phyloP scores from a whole-genome alignment of 2,797 vertebrate genomes.

The Phrynocephalus guinanensis region DNA sequence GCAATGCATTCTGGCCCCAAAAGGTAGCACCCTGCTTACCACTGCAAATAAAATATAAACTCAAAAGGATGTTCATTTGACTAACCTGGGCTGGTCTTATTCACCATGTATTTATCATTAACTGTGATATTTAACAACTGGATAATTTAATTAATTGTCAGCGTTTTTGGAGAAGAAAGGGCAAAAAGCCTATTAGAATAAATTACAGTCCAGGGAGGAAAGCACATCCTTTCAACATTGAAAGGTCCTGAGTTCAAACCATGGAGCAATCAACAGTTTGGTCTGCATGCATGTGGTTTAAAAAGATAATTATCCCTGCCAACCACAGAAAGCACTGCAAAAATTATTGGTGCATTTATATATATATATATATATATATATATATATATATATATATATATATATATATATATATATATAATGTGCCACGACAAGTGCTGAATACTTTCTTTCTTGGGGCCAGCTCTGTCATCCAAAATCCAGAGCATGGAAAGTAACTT shows the following conservation, averaged over 20 bases:
- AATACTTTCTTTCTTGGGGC: not conserved
- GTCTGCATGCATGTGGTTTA: not conserved
- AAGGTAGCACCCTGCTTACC: conserved; percentile 15
- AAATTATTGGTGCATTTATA: not conserved
- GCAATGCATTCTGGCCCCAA: conserved; percentile 6
- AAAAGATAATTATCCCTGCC: not conserved
- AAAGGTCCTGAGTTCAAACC: not conserved
- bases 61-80: not conserved
- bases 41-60: not conserved
- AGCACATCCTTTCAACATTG: not conserved
- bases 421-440: not conserved
- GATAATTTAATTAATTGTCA: conserved; percentile 9
- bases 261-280: not conserved
- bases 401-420: not conserved
- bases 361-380: too few relatives aligned
- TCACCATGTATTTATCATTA: not conserved
- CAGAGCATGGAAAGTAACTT: not conserved
- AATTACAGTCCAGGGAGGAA: not conserved
- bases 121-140: not conserved
- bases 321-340: not conserved
- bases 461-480: not conserved
- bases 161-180: not conserved
- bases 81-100: conserved; percentile 4
- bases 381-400: too few relatives aligned
- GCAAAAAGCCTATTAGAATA: not conserved